Conservation (phyloP, 2,888 invertebrate genomes). For the Marasmarcha lunaedactyla region DNA sequence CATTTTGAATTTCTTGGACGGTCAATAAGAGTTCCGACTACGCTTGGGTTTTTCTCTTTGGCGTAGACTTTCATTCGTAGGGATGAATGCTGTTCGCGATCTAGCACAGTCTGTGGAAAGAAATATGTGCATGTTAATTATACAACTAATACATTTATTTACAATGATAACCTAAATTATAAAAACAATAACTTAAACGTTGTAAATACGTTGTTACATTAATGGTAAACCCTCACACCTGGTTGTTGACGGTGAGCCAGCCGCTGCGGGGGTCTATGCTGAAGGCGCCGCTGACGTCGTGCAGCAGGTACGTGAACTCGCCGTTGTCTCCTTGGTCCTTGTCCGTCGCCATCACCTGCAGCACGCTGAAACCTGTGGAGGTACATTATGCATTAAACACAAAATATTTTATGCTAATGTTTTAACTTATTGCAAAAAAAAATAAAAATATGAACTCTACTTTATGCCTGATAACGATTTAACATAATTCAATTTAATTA, state of each 20-base stretch:
- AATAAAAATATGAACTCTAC: no score
- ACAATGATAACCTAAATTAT: no score
- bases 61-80: slow-evolving; percentile 83
- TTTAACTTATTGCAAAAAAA: background rate
- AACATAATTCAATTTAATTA: no score
- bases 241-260: slow-evolving; percentile 86
- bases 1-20: slow-evolving; percentile 50
- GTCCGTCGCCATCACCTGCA: slow-evolving; percentile 81
- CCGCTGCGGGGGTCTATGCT: slow-evolving; percentile 83
- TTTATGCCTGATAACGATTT: no score
- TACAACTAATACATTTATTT: background rate
- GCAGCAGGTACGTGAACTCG: slow-evolving; percentile 83
- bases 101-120: slow-evolving; percentile 79
- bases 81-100: slow-evolving; percentile 81
- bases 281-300: slow-evolving; percentile 82
- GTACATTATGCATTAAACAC: background rate
- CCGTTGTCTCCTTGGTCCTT: slow-evolving; percentile 88
- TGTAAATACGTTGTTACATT: no score
- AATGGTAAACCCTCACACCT: no score
- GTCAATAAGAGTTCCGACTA: slow-evolving; percentile 65
- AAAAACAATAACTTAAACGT: no score
- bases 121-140: slow-evolving; percentile 11
- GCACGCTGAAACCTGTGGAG: slow-evolving; percentile 54
- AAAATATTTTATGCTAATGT: background rate
- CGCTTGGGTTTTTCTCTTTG: slow-evolving; percentile 79